These are phyloP conservation scores for Genyomyrus donnyi DNA, from an alignment of 2,113 vertebrate genomes.

Conservation along the genomic window DNA sequence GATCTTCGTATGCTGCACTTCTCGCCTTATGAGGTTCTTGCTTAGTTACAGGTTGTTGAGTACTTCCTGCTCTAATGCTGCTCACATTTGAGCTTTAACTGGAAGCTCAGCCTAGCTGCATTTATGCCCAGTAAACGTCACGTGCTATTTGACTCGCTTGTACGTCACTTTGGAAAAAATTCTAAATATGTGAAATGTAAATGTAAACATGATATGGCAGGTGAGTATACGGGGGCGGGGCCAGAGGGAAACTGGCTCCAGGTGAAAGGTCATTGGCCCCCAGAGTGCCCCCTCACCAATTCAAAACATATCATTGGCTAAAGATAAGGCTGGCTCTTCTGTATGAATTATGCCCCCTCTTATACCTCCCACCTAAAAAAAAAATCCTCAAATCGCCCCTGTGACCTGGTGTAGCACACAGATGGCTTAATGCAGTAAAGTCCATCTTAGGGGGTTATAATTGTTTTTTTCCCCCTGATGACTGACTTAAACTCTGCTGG, in stretches of 20 bases:
- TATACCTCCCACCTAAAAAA: not conserved
- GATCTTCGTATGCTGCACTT: not conserved
- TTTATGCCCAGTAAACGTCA: not conserved
- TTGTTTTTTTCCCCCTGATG: not conserved
- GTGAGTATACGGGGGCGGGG: not conserved
- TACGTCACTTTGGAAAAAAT: not conserved
- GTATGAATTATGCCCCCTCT: not conserved
- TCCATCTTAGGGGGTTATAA: constrained; percentile 9
- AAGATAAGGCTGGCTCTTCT: not conserved
- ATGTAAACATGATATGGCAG: not conserved
- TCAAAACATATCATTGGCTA: not conserved
- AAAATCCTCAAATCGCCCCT: not conserved
- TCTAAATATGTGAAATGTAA: not conserved
- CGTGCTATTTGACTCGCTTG: not conserved
- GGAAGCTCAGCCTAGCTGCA: not conserved
- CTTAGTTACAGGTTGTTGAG: not conserved
- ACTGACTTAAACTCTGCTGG: not conserved
- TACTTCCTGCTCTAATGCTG: not conserved
- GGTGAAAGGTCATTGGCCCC: not conserved
- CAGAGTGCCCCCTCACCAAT: not conserved
- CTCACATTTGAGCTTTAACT: not conserved
- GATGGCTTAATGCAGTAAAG: not conserved
- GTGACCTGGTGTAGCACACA: not conserved
- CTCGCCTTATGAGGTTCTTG: not conserved
- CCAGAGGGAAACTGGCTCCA: not conserved